These are phyloP conservation scores for Notolepis coatsorum DNA, from an alignment of 2,797 vertebrate genomes.

Conservation along the genomic window DNA sequence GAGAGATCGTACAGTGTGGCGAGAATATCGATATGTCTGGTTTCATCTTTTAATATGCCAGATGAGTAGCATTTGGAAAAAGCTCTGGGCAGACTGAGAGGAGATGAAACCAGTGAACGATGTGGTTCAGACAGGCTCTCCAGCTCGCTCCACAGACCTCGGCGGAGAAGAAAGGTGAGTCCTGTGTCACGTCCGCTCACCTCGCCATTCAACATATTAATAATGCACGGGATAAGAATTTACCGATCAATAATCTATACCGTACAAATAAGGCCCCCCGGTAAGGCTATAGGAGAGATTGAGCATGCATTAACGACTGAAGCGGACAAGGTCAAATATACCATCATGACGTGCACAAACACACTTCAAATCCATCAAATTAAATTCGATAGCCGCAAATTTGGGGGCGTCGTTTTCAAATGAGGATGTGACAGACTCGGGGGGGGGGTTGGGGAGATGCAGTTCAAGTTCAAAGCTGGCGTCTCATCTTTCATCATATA, in stretches of 20 bases:
- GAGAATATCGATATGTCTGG: too few species aligned
- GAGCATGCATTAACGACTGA: constrained; percentile 29
- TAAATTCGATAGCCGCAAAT: constrained; percentile 49
- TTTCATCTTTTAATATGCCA: not conserved
- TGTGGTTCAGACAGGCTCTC: constrained; percentile 2
- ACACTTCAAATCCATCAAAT: constrained; percentile 61
- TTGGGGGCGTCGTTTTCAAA: constrained; percentile 51
- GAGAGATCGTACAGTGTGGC: too few species aligned
- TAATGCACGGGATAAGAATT: constrained; percentile 41
- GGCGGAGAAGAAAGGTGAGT: constrained; percentile 4
- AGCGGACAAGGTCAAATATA: constrained; percentile 56
- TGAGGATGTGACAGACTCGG: constrained; percentile 38
- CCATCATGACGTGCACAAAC: constrained; percentile 37
- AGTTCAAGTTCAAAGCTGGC: constrained; percentile 74
- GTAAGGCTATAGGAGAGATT: constrained; percentile 21
- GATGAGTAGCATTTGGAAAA: not conserved
- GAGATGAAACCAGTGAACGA: not conserved
- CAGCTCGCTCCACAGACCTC: not conserved
- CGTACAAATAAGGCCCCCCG: constrained; percentile 15
- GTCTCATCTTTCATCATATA: constrained; percentile 61
- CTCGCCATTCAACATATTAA: constrained; percentile 39
- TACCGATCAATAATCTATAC: constrained; percentile 58
- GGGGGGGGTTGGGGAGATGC: constrained; percentile 49
- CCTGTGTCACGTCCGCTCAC: not conserved
- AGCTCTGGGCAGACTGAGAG: not conserved